Percentiles rank a stretch among this genome's conserved stretches.
Evolutionary conservation across 2,113 vertebrate species (phyloP).

Genomic region (Emydocephalus ijimae): DNA sequence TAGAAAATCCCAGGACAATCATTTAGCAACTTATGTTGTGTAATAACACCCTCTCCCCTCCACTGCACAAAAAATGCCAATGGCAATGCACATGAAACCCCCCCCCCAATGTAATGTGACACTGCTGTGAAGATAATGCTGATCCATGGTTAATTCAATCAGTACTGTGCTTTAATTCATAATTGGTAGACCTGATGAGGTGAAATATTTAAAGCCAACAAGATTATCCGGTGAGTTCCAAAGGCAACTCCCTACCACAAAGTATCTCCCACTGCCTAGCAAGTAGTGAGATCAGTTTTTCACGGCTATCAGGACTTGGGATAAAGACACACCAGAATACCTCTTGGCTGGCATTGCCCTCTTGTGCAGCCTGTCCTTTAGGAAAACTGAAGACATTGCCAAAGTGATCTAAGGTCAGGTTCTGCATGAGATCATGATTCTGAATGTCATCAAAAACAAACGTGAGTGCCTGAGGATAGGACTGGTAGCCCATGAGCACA

Average conservation of each 20-base stretch:
- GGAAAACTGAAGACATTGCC: constrained; percentile 61
- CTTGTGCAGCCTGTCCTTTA: constrained; percentile 33
- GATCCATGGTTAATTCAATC: not conserved
- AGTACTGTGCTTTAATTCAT: constrained; percentile 51
- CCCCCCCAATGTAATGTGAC: not conserved
- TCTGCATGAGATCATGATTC: constrained; percentile 88
- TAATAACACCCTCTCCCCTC: constrained; percentile 18
- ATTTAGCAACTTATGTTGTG: constrained; percentile 27
- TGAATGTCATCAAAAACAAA: constrained; percentile 95
- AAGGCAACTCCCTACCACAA: constrained; percentile 90
- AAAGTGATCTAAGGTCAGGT: constrained; percentile 92
- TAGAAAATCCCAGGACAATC: constrained; percentile 47
- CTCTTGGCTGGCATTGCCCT: constrained; percentile 70
- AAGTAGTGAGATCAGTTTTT: constrained; percentile 88
- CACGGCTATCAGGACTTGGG: constrained; percentile 89
- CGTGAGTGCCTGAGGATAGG: constrained; percentile 91
- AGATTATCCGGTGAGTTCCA: constrained; percentile 87
- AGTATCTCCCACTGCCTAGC: constrained; percentile 94
- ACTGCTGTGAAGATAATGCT: not conserved
- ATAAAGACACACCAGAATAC: constrained; percentile 96
- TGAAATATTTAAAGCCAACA: not conserved
- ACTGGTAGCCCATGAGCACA: constrained; percentile 93
- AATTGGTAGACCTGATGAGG: not conserved
- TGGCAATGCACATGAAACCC: not conserved
- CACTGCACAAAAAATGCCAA: constrained; percentile 17